These are phyloP conservation scores for Baccha elongata DNA, from an alignment of 2,888 invertebrate genomes.

Conservation along the genomic window DNA sequence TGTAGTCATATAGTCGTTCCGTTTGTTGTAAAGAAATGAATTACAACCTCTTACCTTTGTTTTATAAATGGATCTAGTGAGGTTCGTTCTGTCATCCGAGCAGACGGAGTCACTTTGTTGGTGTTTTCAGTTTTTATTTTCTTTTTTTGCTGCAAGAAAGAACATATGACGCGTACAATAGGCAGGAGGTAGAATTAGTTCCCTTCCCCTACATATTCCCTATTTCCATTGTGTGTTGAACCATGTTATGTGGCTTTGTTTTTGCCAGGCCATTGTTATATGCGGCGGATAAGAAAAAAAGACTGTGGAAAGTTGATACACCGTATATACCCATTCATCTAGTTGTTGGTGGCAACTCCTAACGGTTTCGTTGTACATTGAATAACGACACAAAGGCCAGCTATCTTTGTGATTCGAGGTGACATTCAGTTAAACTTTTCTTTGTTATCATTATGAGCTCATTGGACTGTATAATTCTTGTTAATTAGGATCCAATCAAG, in stretches of 20 bases:
- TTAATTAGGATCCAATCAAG: conserved; percentile 55
- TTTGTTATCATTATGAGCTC: conserved; percentile 38
- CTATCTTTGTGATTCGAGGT: conserved; percentile 16
- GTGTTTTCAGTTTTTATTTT: conserved; percentile 41
- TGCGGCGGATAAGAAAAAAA: conserved; percentile 33
- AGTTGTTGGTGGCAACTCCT: conserved; percentile 45
- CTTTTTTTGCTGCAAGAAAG: neutral
- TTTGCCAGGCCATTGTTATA: conserved; percentile 49
- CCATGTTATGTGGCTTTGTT: conserved; percentile 64
- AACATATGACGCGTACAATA: conserved; percentile 52
- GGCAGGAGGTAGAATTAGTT: conserved; percentile 47
- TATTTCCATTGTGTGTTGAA: conserved; percentile 67
- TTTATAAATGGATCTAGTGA: conserved; percentile 57
- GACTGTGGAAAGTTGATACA: conserved; percentile 59
- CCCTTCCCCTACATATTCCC: no score
- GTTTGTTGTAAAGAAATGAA: conserved; percentile 47
- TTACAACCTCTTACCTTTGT: conserved; percentile 68
- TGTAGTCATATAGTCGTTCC: conserved; percentile 6
- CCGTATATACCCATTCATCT: conserved; percentile 38
- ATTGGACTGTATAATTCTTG: conserved; percentile 40
- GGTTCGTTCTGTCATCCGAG: conserved; percentile 61
- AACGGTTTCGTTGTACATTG: conserved; percentile 46
- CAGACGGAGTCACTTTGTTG: conserved; percentile 52
- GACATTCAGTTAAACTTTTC: conserved; percentile 30
- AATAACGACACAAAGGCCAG: conserved; percentile 46